Conservation (phyloP, 53 echinoderm and acorn worm species). For the Holothuria leucospilota region DNA sequence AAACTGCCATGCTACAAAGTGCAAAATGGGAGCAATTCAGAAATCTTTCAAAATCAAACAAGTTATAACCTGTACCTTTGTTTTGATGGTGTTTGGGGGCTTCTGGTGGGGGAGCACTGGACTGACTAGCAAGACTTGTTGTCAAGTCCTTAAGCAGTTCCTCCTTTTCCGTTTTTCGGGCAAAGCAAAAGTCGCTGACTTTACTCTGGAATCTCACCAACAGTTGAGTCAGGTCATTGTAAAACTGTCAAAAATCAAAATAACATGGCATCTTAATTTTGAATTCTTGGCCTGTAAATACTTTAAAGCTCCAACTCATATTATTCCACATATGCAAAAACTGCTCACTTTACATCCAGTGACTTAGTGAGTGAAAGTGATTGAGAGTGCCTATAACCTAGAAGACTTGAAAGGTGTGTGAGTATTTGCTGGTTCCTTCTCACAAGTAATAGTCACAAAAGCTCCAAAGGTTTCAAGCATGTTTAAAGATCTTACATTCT, state of each 20-base stretch:
- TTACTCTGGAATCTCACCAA: slow-evolving; percentile 93
- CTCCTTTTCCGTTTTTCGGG: slow-evolving; percentile 96
- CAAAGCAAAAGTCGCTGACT: slow-evolving; percentile 92
- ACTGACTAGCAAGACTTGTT: slow-evolving; percentile 74
- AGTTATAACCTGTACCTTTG: neutral
- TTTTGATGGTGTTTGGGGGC: slow-evolving; percentile 75
- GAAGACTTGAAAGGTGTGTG: no score
- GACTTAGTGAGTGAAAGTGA: no score
- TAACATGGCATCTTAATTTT: neutral
- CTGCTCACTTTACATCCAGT: no score
- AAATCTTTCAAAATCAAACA: neutral
- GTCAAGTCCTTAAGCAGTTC: slow-evolving; percentile 91
- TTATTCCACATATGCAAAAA: no score
- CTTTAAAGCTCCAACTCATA: neutral
- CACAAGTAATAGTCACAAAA: no score
- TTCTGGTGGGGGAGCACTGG: slow-evolving; percentile 61
- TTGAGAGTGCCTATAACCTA: no score
- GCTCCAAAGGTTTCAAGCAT: no score
- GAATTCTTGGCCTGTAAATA: neutral
- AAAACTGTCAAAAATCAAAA: slow-evolving; percentile 72
- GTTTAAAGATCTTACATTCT: no score
- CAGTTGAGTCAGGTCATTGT: slow-evolving; percentile 97
- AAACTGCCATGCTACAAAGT: no score
- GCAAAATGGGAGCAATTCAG: no score
- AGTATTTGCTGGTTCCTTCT: no score